Evolutionary conservation across 1,140 invertebrate genomes (phyloP).

Genomic region (Pararge aegeria): DNA sequence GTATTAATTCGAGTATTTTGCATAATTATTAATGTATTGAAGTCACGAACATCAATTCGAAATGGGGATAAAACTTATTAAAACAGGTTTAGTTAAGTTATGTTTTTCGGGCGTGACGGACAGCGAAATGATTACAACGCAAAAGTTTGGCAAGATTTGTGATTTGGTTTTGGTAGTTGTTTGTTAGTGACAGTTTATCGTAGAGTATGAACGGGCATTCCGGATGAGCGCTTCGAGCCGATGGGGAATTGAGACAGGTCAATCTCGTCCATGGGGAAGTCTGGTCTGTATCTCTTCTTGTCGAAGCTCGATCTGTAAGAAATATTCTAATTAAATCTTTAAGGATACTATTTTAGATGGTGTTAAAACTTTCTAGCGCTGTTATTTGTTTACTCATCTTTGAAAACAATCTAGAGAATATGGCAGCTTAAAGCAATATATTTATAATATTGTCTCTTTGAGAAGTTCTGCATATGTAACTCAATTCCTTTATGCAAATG

Average conservation of each 20-base stretch:
- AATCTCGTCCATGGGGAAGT: conserved; percentile 72
- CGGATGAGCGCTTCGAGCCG: conserved; percentile 57
- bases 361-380: too few species aligned
- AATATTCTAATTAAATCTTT: neutral
- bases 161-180: neutral
- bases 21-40: conserved; percentile 14
- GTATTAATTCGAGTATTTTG: conserved; percentile 19
- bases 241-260: conserved; percentile 69
- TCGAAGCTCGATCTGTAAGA: conserved; percentile 56
- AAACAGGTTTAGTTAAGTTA: conserved; percentile 25
- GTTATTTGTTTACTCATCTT: too few species aligned
- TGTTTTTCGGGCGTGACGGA: conserved; percentile 1
- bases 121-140: neutral
- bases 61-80: conserved; percentile 27
- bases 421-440: neutral
- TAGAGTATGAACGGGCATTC: conserved; percentile 19
- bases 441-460: neutral
- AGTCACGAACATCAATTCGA: conserved; percentile 28
- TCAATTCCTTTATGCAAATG: conserved; percentile 7
- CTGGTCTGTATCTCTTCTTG: conserved; percentile 60
- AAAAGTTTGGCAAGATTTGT: conserved; percentile 7
- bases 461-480: neutral
- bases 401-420: too few species aligned
- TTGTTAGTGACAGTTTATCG: conserved; percentile 14
- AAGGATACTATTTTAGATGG: too few species aligned